These are phyloP conservation scores for Archips crataeganus DNA, from an alignment of 2,888 invertebrate species.

Conservation along the genomic window DNA sequence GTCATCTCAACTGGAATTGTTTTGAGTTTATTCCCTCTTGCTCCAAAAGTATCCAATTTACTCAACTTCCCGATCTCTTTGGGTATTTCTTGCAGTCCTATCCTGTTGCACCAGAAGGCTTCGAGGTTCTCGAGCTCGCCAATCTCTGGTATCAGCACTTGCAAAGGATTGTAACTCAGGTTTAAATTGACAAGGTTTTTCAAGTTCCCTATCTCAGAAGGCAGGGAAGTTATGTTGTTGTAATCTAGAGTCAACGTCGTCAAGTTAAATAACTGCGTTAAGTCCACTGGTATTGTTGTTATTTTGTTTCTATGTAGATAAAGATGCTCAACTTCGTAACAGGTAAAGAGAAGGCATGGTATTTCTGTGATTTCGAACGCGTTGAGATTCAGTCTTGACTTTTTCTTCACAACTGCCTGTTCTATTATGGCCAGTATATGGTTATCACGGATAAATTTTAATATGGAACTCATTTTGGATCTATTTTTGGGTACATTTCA, in stretches of 20 bases:
- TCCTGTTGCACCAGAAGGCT: conserved; percentile 89
- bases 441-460: conserved; percentile 89
- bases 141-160: conserved; percentile 85
- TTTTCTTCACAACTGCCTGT: conserved; percentile 86
- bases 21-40: conserved; percentile 87
- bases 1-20: conserved; percentile 86
- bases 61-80: conserved; percentile 86
- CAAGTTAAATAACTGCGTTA: conserved; percentile 84
- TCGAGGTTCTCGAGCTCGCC: conserved; percentile 86
- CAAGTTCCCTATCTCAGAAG: conserved; percentile 85
- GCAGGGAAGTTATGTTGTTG: conserved; percentile 87
- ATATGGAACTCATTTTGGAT: conserved; percentile 87
- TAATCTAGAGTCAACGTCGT: conserved; percentile 88
- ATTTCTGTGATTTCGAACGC: conserved; percentile 87
- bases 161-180: conserved; percentile 88
- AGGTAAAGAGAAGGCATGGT: conserved; percentile 85
- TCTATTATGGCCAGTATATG: conserved; percentile 89
- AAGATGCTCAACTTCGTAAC: conserved; percentile 85
- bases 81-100: conserved; percentile 84
- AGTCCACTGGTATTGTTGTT: conserved; percentile 73
- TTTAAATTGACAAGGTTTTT: conserved; percentile 87
- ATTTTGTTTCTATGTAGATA: conserved; percentile 88
- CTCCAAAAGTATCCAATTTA: conserved; percentile 88
- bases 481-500: conserved; percentile 68
- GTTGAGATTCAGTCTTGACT: conserved; percentile 86